A percentile compares a stretch with the other conserved stretches of the same genome.
phyloP scores from a whole-genome alignment of 2,888 invertebrate genomes.

The Vanessa cardui region DNA sequence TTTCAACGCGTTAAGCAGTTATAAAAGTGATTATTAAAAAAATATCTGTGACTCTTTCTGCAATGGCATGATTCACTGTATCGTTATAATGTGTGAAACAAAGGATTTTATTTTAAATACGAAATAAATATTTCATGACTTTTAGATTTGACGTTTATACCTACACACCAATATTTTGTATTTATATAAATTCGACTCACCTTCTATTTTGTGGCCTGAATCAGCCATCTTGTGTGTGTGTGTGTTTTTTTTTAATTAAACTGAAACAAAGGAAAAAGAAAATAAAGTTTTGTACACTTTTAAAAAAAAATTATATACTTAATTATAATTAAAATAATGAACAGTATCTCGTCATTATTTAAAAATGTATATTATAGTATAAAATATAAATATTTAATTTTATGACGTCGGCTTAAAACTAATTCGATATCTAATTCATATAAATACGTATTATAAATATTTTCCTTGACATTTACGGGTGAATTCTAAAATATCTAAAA shows the following conservation, averaged over 20 bases:
- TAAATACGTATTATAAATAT: constrained; percentile 8
- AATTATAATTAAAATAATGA: no score
- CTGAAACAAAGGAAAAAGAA: constrained; percentile 43
- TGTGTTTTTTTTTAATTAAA: constrained; percentile 25
- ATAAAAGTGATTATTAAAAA: neutral
- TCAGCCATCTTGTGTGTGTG: constrained; percentile 45
- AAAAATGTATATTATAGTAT: neutral
- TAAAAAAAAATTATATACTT: no score
- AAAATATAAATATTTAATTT: neutral
- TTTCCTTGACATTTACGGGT: constrained; percentile 32
- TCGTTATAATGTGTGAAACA: neutral
- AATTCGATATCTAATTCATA: constrained; percentile 8
- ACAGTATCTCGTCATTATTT: neutral
- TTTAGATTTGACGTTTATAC: constrained; percentile 4
- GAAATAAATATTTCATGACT: neutral
- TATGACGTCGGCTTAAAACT: neutral
- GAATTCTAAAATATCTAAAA: constrained; percentile 19
- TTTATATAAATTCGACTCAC: constrained; percentile 27
- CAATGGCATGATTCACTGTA: neutral
- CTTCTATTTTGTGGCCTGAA: constrained; percentile 45
- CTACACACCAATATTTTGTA: neutral
- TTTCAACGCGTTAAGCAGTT: neutral
- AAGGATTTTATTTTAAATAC: constrained; percentile 5
- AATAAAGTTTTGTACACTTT: neutral
- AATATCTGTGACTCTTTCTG: neutral